phyloP scores from a whole-genome alignment of 2,888 invertebrate genomes.

The Leptopterna dolabrata region DNA sequence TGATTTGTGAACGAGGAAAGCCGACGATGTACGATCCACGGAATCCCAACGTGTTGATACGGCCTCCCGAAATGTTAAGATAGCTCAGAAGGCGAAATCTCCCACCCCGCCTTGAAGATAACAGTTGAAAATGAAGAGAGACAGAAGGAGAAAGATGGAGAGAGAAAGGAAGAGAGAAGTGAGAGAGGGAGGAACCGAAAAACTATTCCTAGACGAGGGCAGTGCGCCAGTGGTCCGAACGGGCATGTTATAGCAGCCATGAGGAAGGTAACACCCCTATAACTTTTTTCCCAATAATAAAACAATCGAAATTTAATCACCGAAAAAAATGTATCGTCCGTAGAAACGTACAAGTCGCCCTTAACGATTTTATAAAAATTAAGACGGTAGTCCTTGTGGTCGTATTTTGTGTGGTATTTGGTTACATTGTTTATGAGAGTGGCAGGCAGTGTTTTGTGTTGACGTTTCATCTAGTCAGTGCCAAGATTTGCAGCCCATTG shows the following conservation, averaged over 20 bases:
- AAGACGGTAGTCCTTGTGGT: background rate
- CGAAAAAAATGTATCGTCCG: too few species aligned
- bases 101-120: conserved; percentile 14
- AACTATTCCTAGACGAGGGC: conserved; percentile 45
- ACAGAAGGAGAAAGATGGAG: background rate
- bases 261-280: conserved; percentile 39
- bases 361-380: too few species aligned
- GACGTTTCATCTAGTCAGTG: background rate
- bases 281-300: background rate
- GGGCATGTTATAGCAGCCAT: conserved; percentile 40
- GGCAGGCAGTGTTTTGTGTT: background rate
- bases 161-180: background rate
- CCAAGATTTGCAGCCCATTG: conserved; percentile 23
- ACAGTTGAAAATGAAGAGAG: conserved; percentile 10
- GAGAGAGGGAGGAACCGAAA: background rate
- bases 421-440: background rate
- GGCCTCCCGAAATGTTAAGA: background rate
- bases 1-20: background rate
- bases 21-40: background rate
- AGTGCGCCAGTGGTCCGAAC: conserved; percentile 34
- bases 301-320: background rate
- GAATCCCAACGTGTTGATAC: conserved; percentile 39
- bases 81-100: conserved; percentile 6
- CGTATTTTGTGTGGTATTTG: background rate
- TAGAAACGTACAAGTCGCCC: too few species aligned